Base-by-base conservation (phyloP, 2,888 invertebrate genomes). In the Mellilla xanthometata region DNA sequence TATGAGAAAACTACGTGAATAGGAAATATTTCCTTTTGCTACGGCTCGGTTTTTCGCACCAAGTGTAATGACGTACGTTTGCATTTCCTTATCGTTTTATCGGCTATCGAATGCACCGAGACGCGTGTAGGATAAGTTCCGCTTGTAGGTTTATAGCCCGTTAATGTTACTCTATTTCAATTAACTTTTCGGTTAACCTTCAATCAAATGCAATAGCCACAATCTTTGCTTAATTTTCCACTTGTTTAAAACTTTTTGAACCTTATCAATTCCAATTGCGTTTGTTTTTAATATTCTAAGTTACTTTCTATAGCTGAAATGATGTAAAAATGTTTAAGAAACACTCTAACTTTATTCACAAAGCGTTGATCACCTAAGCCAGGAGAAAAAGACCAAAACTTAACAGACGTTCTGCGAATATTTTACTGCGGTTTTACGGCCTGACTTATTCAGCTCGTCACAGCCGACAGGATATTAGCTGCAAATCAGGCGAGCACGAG, bases 381-480 rank as follows among this genome's bases (percentile, higher is more conserved):
- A 39, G 50, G 47, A 56, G 50, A 59, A 68, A 65, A 36, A 2
- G 22, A 45, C 39, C 56, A 60, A 58, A 64, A 64, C 60, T 41
- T 61, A 62, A 56, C 59, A 57, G 49, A 52, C 54, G 57, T 74
- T 76, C 69, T 52, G 49, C 63, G 72, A 78, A 78, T 60, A 56
- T 68, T 76, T 76, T 68, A 77, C 64, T 68, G 68, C 66, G 56
- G 67, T 72, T 76, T 82, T 76, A 81, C 66, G 74, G 42, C 60
- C 55, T 58, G 52, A 66, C 66, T 76, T 75, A 76, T 74, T 75
- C 75, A 74, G 68, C 65, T 62, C 62, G 68, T 72, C 72, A 72
- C 76, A 78, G 71, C 68, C 71, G 70, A 68, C 75, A 82, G 81
- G 78, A 78, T 78, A 83, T 83, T 81, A 75, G 74, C 75, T 69